Base-by-base conservation (phyloP, 1,140 invertebrate genomes). In the Lordiphosa stackelbergi region DNA sequence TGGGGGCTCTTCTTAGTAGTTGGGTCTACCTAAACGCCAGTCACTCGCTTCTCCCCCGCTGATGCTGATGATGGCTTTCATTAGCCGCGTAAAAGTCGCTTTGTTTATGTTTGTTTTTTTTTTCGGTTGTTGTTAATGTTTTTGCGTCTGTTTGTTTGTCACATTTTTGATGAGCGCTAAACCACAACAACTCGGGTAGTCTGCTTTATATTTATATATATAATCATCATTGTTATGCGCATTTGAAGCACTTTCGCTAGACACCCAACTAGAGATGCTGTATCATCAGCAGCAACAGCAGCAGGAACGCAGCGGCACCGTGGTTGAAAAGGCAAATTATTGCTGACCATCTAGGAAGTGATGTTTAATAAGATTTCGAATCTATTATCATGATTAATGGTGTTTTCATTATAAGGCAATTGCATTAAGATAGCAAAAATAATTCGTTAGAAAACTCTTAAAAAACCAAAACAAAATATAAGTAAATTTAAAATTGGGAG, bases 221-320 rank as follows among this genome's bases (percentile, higher is more conserved):
- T 53, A 36, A 78, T 79, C 60, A 69, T 81, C 54, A 70, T 78
- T 78, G 74, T 78, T 79, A 74, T 73, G 70, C 70, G 74, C 66
- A 61, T 73, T 78, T 61, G 48, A 66, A 70, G 65, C 73, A 79
- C 75, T 78, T 78, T 69, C 61, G 51, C 65, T 53, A 73, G 74
- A 73, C 73, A 64, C 54, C 47, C 61, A 49, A 22, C 61, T 56
- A 54, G 43, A 37, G 28, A 31, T 31, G 28, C 28, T 31, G 28
- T 31, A 31, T 31, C 28, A 31, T 31, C 28, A 31, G 6, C 28
- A 8, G 28, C 28, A 31, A 7, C 28, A 31, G 7, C 28, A 31
- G 28, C 52, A 5, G 31, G 40, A 36, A 47, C 40, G 57, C 62
- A 62, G 61, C 64, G 63, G 47, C 16, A 10, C 28, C 0, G 28